Evolutionary conservation across 2,888 invertebrate species (phyloP).

Genomic region (Steinernema hermaphroditum): DNA sequence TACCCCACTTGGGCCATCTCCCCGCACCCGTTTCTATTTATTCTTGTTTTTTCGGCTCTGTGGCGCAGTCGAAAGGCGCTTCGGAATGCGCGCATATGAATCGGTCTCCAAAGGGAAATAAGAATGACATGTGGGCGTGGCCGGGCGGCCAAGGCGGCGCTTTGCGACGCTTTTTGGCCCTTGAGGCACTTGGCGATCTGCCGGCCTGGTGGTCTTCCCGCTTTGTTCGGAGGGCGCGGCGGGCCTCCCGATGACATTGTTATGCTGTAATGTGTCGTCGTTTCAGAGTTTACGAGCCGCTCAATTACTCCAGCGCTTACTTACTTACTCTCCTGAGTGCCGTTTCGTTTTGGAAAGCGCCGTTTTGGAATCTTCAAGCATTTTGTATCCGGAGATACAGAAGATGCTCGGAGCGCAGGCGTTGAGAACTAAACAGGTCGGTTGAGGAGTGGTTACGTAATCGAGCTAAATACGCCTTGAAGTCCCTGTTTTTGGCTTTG

Average conservation of each 20-base stretch:
- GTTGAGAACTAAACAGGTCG: constrained; percentile 43
- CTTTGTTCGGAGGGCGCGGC: neutral
- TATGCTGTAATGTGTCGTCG: neutral
- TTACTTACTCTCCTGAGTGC: no score
- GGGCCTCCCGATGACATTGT: neutral
- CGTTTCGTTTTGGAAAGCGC: no score
- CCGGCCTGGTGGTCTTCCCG: neutral
- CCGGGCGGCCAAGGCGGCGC: constrained; percentile 12
- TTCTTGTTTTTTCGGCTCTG: neutral
- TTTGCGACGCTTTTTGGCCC: constrained; percentile 12
- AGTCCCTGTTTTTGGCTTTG: no score
- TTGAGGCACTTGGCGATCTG: neutral
- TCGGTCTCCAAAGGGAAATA: neutral
- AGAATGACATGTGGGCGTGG: constrained; percentile 24
- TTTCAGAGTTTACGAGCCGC: neutral
- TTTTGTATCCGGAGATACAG: neutral
- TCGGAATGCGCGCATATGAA: neutral
- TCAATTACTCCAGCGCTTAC: neutral
- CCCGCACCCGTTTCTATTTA: neutral
- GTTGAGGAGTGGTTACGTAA: neutral
- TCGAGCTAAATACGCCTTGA: no score
- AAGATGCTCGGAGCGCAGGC: constrained; percentile 43
- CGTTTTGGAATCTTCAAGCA: neutral
- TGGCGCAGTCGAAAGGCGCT: neutral
- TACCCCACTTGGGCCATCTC: neutral